Conservation (phyloP, 2,113 vertebrate species). For the Tyrannus savana region DNA sequence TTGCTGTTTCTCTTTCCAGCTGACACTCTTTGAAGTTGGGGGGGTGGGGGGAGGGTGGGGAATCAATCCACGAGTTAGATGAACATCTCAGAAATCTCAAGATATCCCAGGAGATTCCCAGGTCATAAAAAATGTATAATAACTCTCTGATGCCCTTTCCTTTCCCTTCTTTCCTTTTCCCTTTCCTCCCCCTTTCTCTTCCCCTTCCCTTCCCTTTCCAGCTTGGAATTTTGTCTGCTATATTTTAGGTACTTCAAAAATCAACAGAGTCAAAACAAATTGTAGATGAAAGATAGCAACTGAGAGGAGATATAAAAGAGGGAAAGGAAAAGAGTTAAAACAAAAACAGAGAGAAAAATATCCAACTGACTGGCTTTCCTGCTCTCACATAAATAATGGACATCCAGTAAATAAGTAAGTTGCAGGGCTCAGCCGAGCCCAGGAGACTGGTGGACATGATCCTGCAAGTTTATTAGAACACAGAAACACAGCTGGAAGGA, state of each 20-base stretch:
- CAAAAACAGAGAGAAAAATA: background rate
- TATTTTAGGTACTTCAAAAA: constrained; percentile 28
- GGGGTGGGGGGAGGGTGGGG: rapidly evolving
- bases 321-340: constrained; percentile 18
- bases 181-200: background rate
- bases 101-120: constrained; percentile 42
- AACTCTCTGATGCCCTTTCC: background rate
- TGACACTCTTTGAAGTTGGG: constrained; percentile 34
- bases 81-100: constrained; percentile 53
- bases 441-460: constrained; percentile 39
- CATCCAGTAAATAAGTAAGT: constrained; percentile 45
- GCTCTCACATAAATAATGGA: constrained; percentile 49
- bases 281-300: background rate
- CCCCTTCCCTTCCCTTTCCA: background rate
- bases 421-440: background rate
- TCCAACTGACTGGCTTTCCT: background rate
- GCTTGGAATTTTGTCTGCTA: background rate
- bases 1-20: constrained; percentile 56
- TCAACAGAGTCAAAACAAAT: constrained; percentile 5
- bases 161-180: background rate
- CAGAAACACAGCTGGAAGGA: constrained; percentile 29
- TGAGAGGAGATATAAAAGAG: background rate
- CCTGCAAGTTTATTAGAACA: constrained; percentile 41
- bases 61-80: constrained; percentile 57
- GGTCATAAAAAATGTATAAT: constrained; percentile 69